A percentile compares a stretch with the other conserved stretches of the same genome.
Evolutionary conservation across 2,888 invertebrate species (phyloP).

Genomic region (Digitonthophagus gazella): DNA sequence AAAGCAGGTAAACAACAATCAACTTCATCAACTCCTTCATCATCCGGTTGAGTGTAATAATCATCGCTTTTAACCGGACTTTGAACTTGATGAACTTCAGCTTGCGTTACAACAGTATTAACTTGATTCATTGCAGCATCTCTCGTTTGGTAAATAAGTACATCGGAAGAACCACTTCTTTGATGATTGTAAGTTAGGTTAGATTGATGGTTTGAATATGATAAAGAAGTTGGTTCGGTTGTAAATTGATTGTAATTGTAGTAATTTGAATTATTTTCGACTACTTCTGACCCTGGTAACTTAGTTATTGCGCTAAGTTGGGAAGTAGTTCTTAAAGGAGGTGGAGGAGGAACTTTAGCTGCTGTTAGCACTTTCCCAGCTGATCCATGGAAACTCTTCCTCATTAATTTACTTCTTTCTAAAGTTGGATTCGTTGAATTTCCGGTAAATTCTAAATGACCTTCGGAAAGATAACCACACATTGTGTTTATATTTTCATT

Average conservation of each 20-base stretch:
- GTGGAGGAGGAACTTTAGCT: constrained; percentile 82
- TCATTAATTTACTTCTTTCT: constrained; percentile 82
- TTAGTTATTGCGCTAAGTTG: constrained; percentile 69
- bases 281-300: constrained; percentile 53
- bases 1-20: constrained; percentile 60
- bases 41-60: constrained; percentile 45
- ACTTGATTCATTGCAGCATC: constrained; percentile 28
- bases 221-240: constrained; percentile 52
- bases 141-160: constrained; percentile 34
- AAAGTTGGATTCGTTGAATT: constrained; percentile 73
- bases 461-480: constrained; percentile 84
- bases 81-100: constrained; percentile 83
- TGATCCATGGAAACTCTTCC: constrained; percentile 85
- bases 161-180: constrained; percentile 20
- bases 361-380: constrained; percentile 77
- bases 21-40: constrained; percentile 62
- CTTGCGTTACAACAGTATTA: constrained; percentile 74
- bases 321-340: constrained; percentile 82
- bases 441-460: constrained; percentile 75
- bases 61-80: constrained; percentile 61
- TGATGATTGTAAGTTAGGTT: constrained; percentile 3
- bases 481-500: constrained; percentile 60
- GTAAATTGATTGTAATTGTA: constrained; percentile 36
- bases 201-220: constrained; percentile 44
- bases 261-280: constrained; percentile 40